Evolutionary conservation across 2,888 invertebrate genomes (phyloP).

Genomic region (Chymomyza caudatula): DNA sequence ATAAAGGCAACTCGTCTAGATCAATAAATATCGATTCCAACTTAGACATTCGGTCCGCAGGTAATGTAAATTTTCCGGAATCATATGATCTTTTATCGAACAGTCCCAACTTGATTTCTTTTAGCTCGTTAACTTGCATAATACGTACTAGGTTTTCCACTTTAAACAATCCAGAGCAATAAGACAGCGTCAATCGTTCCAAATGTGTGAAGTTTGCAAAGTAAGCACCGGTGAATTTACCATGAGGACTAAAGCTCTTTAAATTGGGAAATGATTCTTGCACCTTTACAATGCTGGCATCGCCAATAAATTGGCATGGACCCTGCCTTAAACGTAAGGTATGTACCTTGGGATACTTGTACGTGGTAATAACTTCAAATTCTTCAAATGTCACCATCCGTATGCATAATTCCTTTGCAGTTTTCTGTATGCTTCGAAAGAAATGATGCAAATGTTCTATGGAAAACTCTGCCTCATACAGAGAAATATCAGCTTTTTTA

Average conservation of each 20-base stretch:
- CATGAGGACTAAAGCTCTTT: conserved; percentile 49
- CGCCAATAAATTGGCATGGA: conserved; percentile 18
- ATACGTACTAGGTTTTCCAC: conserved; percentile 27
- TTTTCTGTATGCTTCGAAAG: conserved; percentile 24
- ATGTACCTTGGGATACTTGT: conserved; percentile 32
- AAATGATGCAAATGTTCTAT: conserved; percentile 23
- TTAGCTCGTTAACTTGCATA: conserved; percentile 33
- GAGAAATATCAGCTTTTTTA: conserved; percentile 22
- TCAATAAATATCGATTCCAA: conserved; percentile 41
- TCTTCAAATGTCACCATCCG: conserved; percentile 24
- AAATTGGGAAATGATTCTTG: conserved; percentile 44
- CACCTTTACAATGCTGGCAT: conserved; percentile 33
- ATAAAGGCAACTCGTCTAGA: conserved; percentile 39
- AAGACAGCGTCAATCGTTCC: conserved; percentile 43
- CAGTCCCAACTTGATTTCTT: conserved; percentile 33
- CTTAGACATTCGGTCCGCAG: conserved; percentile 21
- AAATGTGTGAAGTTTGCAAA: conserved; percentile 29
- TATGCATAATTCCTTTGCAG: conserved; percentile 26
- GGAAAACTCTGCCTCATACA: conserved; percentile 28
- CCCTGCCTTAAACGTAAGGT: conserved; percentile 50
- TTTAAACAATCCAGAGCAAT: conserved; percentile 29
- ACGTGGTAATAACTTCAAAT: conserved; percentile 17
- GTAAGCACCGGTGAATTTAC: conserved; percentile 38
- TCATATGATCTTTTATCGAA: conserved; percentile 16
- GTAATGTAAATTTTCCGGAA: conserved; percentile 9